Conservation (phyloP, 2,113 vertebrate genomes). For the Chrysemys picta region DNA sequence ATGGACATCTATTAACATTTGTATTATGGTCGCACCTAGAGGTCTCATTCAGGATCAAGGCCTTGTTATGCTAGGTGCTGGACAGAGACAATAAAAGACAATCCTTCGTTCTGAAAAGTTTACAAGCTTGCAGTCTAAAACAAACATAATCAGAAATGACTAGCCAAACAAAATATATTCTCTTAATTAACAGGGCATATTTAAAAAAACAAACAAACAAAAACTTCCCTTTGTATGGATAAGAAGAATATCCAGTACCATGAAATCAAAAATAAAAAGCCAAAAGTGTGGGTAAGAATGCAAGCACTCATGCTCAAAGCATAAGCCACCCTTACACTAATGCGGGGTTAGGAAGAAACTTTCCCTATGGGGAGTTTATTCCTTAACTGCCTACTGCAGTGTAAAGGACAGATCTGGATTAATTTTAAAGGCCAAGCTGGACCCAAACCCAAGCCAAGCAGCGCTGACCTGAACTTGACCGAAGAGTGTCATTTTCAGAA, state of each 20-base stretch:
- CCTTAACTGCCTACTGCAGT: rapidly evolving
- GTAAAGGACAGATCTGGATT: background rate
- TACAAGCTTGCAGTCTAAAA: background rate
- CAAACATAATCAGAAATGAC: background rate
- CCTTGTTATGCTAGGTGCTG: background rate
- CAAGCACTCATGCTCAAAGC: background rate
- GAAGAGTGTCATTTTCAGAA: no score
- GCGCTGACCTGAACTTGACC: no score
- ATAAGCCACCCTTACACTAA: background rate
- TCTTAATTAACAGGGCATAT: background rate
- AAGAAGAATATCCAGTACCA: background rate
- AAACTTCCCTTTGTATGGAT: background rate
- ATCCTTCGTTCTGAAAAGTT: background rate
- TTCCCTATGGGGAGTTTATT: background rate
- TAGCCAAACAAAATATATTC: background rate
- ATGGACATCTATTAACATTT: background rate
- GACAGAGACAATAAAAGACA: background rate
- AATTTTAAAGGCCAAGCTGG: background rate
- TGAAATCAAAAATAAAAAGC: background rate
- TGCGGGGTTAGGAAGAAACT: background rate
- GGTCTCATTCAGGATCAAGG: background rate
- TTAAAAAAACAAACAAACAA: no score
- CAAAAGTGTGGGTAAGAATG: background rate
- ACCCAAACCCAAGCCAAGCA: background rate
- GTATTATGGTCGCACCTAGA: background rate